Evolutionary conservation across 1,140 invertebrate species (phyloP), one percentile per base, ranked within the genome.

Genomic region (Atta colombica): DNA sequence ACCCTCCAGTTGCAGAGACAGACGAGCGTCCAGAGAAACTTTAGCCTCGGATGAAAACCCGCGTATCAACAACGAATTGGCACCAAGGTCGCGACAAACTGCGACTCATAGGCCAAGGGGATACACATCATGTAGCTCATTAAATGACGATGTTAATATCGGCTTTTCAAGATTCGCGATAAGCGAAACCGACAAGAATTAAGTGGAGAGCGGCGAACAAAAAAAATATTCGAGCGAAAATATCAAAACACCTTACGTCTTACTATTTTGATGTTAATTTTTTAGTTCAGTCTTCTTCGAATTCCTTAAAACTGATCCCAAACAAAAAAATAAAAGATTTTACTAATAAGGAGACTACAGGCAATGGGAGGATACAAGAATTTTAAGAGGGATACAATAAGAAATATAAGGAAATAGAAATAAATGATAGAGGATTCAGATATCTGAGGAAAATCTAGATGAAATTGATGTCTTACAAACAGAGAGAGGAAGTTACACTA

Each of bases 1-100:
- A 58, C 80, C 58, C 55, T 75, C 69, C 69, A 60, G 84, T 61
- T n/a, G 35, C 14, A 74, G 63, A 21, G 63, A 31, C 61, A 45
- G 58, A 21, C 55, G n/a, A 16, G 65, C 21, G 49, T 45, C 61
- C 65, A 72, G 81, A 90, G 61, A 51, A 75, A 87, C 66, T 63
- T 86, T 65, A 84, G 78, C 66, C 63, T 71, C 61, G 12, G 2
- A 25, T 58, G 31, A 51, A 60, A 49, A 14, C n/a, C 8, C 3
- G 80, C 14, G 65, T 61, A 55, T 65, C 63, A 35, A 28, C 71
- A 55, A 55, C 28, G 14, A 86, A 28, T 10, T 21, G 14, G 12
- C 66, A 69, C 12, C 5, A 51, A 25, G 21, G 39, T 28, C 14
- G 66, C 66, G 25, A 12, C 6, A 45, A 45, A 69, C 25, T 39